Base-by-base conservation (phyloP, 2,888 invertebrate species). In the Stenurella melanura region DNA sequence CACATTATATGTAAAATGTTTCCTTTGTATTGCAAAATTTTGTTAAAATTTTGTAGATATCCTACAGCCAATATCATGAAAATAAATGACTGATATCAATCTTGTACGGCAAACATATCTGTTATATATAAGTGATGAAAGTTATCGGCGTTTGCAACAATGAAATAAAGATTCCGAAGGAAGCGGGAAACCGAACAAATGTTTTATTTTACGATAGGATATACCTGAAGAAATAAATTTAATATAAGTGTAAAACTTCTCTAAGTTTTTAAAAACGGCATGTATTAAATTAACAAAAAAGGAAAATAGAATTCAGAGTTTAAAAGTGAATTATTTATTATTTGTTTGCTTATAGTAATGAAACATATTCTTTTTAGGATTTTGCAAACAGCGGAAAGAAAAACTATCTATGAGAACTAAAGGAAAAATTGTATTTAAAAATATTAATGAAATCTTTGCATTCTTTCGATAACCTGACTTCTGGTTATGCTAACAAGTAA, bases 1-100 rank as follows among this genome's bases (percentile, higher is more conserved):
- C 54, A 61, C 57, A 69, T 69, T 58, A 69, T 69, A 73, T 75
- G 66, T 75, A 71, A 75, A 69, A 73, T 64, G 76, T 38, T 61
- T 68, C 72, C 63, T 71, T 76, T 76, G 76, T 76, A 64, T 58
- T 63, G 76, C 18, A 26, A 57, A 67, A 61, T 50, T 63, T 66
- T 34, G 58, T 30, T 71, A 61, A 64, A 72, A 68, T 68, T 54
- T 54, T 30, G 50, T 50, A 50, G 50, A 50, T 42, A 72, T 50
- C 58, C 42, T 21, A n/a, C 12, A 50, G 60, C 21, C 61, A 70
- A 60, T 34, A 50, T n/a, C 60, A 15, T 2, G 70, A 60, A 61
- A 42, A 70, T 70, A 70, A 7, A 64, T 42, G 34, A 64, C 18
- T 50, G 60, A 21, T 58, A 57, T 70, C 70, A 70, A 57, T 42